Percentiles rank a stretch among this genome's conserved stretches.
Evolutionary conservation across 1,140 invertebrate genomes (phyloP).

Genomic region (Heliothis virescens): DNA sequence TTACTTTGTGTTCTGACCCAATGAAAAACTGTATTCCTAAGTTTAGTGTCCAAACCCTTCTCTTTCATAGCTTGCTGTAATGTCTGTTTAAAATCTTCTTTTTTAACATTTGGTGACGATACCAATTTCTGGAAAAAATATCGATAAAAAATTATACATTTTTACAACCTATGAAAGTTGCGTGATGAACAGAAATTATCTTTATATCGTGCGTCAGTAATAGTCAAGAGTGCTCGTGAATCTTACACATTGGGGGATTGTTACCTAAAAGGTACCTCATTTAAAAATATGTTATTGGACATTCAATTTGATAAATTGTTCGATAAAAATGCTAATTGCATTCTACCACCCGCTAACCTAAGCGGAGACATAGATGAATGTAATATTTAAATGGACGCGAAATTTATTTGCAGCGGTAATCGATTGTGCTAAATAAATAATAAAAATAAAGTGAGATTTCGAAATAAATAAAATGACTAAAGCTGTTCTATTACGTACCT

Average conservation of each 20-base stretch:
- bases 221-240: neutral
- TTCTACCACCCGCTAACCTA: too few relatives aligned
- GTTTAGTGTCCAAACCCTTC: slow-evolving; percentile 92
- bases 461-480: neutral
- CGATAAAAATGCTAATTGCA: too few relatives aligned
- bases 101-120: slow-evolving; percentile 90
- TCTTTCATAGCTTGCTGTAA: slow-evolving; percentile 91
- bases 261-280: neutral
- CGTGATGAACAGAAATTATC: slow-evolving; percentile 2
- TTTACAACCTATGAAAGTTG: slow-evolving; percentile 13
- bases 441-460: neutral
- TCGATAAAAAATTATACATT: slow-evolving; percentile 1
- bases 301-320: too few relatives aligned
- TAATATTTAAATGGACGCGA: too few relatives aligned
- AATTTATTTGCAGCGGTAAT: too few relatives aligned
- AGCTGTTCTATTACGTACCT: slow-evolving; percentile 63
- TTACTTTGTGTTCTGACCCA: slow-evolving; percentile 89
- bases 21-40: slow-evolving; percentile 94
- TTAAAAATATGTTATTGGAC: too few relatives aligned
- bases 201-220: slow-evolving; percentile 13
- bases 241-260: neutral
- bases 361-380: too few relatives aligned
- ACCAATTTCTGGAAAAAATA: slow-evolving; percentile 88
- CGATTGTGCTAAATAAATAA: too few relatives aligned
- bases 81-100: slow-evolving; percentile 92